Percentiles rank a stretch among this genome's conserved stretches.
Evolutionary conservation across 2,113 vertebrate species (phyloP).

Genomic region (Mus spicilegus): DNA sequence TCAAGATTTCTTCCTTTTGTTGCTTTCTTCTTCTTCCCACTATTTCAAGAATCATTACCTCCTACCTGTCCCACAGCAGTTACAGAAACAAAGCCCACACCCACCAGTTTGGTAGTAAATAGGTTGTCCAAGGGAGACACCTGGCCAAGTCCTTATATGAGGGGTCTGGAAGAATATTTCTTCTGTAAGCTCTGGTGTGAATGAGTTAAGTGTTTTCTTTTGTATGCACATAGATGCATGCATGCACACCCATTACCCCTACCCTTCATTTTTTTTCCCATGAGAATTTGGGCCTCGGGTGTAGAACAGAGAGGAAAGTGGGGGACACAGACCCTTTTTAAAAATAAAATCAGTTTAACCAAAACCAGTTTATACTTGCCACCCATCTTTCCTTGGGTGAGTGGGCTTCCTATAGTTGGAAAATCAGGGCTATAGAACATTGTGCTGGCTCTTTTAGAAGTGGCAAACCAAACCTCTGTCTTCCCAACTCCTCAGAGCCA

Average conservation of each 20-base stretch:
- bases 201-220: neutral
- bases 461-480: slow-evolving; percentile 67
- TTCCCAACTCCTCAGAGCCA: slow-evolving; percentile 32
- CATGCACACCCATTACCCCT: neutral
- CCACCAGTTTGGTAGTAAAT: neutral
- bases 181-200: neutral
- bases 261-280: neutral
- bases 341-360: neutral
- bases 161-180: neutral
- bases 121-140: neutral
- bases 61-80: neutral
- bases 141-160: neutral
- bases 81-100: neutral
- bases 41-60: neutral
- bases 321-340: neutral
- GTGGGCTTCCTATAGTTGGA: neutral
- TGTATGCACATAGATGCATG: neutral
- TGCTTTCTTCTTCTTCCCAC: neutral
- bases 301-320: neutral
- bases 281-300: neutral
- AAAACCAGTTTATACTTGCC: neutral
- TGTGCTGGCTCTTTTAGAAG: neutral
- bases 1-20: neutral
- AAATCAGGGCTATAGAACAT: neutral
- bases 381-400: neutral